Percentiles rank a stretch among this genome's conserved stretches.
These are phyloP conservation scores for Ecliptopera silaceata DNA, from an alignment of 2,888 invertebrate genomes.

Conservation along the genomic window DNA sequence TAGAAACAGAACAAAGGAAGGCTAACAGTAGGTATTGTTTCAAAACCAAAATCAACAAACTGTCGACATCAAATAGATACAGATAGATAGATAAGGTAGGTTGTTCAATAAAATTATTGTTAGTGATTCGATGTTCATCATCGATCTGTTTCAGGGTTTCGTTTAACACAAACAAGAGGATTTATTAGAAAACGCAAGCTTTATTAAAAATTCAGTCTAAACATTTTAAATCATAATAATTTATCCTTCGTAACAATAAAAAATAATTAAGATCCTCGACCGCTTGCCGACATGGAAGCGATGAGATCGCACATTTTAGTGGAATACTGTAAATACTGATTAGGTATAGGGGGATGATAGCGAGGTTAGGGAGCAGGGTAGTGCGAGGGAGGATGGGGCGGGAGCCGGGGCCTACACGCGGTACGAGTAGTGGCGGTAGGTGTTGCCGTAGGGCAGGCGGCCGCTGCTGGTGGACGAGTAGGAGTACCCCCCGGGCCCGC, in stretches of 20 bases:
- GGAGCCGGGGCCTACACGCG: slow-evolving; percentile 86
- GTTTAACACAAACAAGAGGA: slow-evolving; percentile 63
- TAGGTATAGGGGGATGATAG: slow-evolving; percentile 53
- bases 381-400: slow-evolving; percentile 40
- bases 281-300: slow-evolving; percentile 71
- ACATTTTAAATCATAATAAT: slow-evolving; percentile 62
- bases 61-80: too few species aligned
- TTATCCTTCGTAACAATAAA: slow-evolving; percentile 59
- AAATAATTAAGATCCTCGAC: slow-evolving; percentile 68
- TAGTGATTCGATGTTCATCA: slow-evolving; percentile 71
- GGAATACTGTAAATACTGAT: slow-evolving; percentile 71
- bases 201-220: slow-evolving; percentile 81
- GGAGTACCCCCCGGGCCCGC: slow-evolving; percentile 92
- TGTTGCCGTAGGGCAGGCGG: slow-evolving; percentile 91
- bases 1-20: slow-evolving; percentile 23
- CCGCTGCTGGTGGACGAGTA: slow-evolving; percentile 91
- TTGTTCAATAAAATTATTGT: slow-evolving; percentile 37
- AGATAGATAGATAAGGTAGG: too few species aligned
- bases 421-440: slow-evolving; percentile 93
- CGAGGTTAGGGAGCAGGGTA: slow-evolving; percentile 42
- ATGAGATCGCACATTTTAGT: slow-evolving; percentile 73
- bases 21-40: slow-evolving; percentile 14
- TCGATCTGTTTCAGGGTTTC: slow-evolving; percentile 57
- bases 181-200: slow-evolving; percentile 77
- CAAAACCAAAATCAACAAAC: slow-evolving; percentile 38